A percentile compares a stretch with the other conserved stretches of the same genome.
Conservation (phyloP, 2,797 vertebrate species). For the Vespertilio murinus region DNA sequence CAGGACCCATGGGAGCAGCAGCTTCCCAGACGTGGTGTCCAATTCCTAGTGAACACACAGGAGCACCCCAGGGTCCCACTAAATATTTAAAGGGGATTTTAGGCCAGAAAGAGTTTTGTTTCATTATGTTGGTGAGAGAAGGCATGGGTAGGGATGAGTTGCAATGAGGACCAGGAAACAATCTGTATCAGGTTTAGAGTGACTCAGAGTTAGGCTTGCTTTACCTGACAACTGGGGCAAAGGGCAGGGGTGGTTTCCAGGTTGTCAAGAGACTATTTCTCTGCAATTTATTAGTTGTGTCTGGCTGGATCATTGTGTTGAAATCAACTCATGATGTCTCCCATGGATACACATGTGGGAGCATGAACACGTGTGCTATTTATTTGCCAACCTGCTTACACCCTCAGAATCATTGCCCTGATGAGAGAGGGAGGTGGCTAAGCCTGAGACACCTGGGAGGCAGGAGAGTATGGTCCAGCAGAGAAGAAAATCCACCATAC, state of each 20-base stretch:
- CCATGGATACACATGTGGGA: not conserved
- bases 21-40: not conserved
- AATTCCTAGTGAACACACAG: not conserved
- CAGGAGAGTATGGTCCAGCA: not conserved
- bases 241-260: not conserved
- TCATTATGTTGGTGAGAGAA: not conserved
- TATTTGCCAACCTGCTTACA: not conserved
- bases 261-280: not conserved
- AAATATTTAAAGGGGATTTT: not conserved
- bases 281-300: not conserved
- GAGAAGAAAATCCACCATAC: not conserved
- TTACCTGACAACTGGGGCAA: not conserved
- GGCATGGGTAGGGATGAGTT: not conserved
- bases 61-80: not conserved
- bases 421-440: not conserved
- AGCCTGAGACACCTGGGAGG: not conserved
- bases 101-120: not conserved
- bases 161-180: not conserved
- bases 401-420: not conserved
- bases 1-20: not conserved
- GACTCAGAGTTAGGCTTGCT: not conserved
- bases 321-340: slow-evolving; percentile 25
- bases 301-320: not conserved
- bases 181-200: not conserved
- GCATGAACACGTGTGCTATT: fast-evolving